Evolutionary conservation across 2,113 vertebrate genomes (phyloP).

Genomic region (Pontoporia blainvillei): DNA sequence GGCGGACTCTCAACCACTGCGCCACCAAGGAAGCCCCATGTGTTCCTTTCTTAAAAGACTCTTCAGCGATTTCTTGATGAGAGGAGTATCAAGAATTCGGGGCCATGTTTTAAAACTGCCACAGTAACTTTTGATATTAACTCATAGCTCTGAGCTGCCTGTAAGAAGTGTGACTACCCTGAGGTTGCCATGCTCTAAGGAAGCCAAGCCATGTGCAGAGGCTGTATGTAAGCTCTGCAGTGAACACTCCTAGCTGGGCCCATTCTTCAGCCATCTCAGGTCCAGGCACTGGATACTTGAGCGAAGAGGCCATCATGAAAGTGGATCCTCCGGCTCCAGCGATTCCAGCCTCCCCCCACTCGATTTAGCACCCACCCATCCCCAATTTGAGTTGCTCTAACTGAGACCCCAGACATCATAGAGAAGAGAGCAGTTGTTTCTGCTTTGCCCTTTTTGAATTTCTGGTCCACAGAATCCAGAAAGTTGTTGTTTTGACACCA

Average conservation of each 20-base stretch:
- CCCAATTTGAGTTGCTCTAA: background rate
- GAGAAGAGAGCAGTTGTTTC: background rate
- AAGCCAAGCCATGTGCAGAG: background rate
- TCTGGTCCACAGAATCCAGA: background rate
- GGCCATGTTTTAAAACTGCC: background rate
- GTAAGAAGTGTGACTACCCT: background rate
- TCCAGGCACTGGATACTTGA: background rate
- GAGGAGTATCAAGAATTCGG: background rate
- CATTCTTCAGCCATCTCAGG: background rate
- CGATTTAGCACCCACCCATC: fast-evolving
- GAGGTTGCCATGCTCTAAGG: background rate
- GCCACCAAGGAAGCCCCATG: no score
- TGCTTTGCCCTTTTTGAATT: background rate
- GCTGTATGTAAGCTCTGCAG: background rate
- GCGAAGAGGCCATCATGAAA: background rate
- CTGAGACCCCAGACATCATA: background rate
- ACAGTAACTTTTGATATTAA: background rate
- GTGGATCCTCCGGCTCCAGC: background rate
- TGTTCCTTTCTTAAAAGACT: background rate
- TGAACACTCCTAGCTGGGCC: background rate
- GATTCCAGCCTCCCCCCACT: background rate
- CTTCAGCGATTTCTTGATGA: background rate
- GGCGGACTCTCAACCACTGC: no score
- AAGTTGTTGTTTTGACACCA: background rate
- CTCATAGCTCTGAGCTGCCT: background rate